These are phyloP conservation scores for Gyps fulvus DNA, from an alignment of 2,113 vertebrate species.

Conservation along the genomic window DNA sequence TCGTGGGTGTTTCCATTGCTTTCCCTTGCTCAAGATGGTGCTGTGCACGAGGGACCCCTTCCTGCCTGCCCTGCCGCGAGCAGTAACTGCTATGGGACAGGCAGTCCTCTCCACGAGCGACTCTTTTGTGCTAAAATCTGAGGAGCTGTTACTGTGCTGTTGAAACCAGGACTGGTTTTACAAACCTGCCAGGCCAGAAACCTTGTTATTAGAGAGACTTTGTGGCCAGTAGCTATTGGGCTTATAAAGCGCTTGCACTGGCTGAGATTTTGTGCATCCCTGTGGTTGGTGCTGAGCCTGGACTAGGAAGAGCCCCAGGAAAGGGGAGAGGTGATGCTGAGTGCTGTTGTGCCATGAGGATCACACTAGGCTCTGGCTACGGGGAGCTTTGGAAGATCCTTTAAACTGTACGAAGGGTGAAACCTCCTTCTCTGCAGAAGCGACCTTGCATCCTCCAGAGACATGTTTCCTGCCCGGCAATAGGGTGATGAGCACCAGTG, in stretches of 20 bases:
- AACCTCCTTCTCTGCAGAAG: background rate
- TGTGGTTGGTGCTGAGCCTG: background rate
- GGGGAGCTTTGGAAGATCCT: background rate
- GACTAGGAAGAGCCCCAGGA: background rate
- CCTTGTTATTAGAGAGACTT: background rate
- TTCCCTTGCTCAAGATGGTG: background rate
- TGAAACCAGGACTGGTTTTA: background rate
- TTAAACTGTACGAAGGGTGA: background rate
- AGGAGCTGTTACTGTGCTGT: background rate
- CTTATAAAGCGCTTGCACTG: background rate
- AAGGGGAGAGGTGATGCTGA: background rate
- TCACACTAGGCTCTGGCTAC: background rate
- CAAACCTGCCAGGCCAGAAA: background rate
- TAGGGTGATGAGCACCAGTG: background rate
- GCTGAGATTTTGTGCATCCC: background rate
- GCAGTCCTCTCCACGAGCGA: background rate
- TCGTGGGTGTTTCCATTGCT: background rate
- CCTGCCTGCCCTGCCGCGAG: background rate
- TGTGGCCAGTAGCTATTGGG: background rate
- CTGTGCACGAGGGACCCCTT: background rate
- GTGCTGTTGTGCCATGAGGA: background rate
- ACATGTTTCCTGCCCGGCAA: background rate
- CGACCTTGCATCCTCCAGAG: background rate
- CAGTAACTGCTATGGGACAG: background rate
- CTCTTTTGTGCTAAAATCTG: background rate